phyloP scores from a whole-genome alignment of 2,113 vertebrate species.

The Ciconia stormi region DNA sequence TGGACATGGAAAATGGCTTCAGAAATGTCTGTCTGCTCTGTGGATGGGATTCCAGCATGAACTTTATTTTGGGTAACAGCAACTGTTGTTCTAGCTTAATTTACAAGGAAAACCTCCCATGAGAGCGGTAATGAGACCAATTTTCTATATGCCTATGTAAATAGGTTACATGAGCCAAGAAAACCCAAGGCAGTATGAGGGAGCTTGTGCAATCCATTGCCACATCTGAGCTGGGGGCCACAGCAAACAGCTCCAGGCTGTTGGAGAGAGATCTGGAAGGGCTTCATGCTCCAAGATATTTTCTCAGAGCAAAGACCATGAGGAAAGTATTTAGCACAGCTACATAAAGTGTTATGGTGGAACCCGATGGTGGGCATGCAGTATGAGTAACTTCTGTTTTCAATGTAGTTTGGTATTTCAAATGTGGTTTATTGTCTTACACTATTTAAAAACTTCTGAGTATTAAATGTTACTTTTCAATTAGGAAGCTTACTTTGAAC shows the following conservation, averaged over 20 bases:
- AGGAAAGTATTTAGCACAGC: not conserved
- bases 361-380: rapidly evolving
- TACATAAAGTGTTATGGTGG: not conserved
- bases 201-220: not conserved
- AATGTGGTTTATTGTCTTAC: not conserved
- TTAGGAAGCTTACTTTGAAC: not conserved
- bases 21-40: not conserved
- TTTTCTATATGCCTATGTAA: not conserved
- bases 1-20: not conserved
- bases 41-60: not conserved
- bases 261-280: not conserved
- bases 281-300: not conserved
- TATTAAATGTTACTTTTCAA: not conserved
- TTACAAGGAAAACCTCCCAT: not conserved
- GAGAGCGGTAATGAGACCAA: not conserved
- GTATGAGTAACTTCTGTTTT: not conserved
- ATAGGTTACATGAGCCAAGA: not conserved
- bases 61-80: not conserved
- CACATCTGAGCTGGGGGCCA: not conserved
- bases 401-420: not conserved
- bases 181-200: not conserved
- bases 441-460: not conserved
- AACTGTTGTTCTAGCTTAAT: not conserved
- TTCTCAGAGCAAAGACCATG: not conserved
- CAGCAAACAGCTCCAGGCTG: not conserved